Conservation (phyloP, 2,797 vertebrate species). For the Lepus oiostolus region DNA sequence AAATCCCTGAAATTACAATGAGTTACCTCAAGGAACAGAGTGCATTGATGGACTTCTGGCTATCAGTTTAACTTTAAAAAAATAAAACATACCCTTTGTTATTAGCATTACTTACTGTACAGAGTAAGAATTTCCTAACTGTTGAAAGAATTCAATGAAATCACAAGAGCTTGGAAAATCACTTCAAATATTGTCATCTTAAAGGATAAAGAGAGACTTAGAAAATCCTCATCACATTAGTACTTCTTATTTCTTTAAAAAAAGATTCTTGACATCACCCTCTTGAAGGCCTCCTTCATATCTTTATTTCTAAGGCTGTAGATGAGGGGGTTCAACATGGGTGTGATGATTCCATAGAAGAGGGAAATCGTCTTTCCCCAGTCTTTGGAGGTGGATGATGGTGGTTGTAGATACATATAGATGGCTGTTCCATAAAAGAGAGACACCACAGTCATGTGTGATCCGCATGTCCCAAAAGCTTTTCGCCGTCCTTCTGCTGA, state of each 20-base stretch:
- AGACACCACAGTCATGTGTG: constrained; percentile 46
- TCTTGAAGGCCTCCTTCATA: neutral
- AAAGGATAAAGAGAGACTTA: neutral
- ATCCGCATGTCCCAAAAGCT: constrained; percentile 60
- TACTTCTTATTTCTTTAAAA: neutral
- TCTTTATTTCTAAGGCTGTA: constrained; percentile 55
- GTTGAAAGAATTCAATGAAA: neutral
- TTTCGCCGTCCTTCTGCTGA: neutral
- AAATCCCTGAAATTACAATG: neutral
- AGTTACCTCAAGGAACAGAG: neutral
- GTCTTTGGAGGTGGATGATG: too few species aligned
- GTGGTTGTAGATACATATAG: constrained; percentile 52
- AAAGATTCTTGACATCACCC: too few species aligned
- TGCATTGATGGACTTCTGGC: neutral
- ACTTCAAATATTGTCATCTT: neutral
- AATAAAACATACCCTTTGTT: neutral
- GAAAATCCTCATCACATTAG: neutral
- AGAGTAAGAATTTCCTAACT: neutral
- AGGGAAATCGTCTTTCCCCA: constrained; percentile 4
- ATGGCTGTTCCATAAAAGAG: constrained; percentile 57
- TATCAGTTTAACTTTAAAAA: neutral
- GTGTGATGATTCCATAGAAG: constrained; percentile 51
- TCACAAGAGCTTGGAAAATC: neutral
- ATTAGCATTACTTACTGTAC: neutral
- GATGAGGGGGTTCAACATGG: constrained; percentile 34